phyloP scores from a whole-genome alignment of 1,140 invertebrate species.

The Helicoverpa zea region DNA sequence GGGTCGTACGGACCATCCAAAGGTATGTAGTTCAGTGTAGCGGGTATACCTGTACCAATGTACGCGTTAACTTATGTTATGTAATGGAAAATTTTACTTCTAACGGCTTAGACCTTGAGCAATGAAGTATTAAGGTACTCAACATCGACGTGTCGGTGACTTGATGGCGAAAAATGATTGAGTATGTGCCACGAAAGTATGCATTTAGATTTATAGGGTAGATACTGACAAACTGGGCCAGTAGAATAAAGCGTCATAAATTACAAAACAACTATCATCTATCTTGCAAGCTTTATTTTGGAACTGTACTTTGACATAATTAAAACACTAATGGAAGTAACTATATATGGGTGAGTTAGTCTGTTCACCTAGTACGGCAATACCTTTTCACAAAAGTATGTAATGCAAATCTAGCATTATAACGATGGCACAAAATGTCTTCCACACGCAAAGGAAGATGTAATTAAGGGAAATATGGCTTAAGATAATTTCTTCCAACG shows the following conservation, averaged over 20 bases:
- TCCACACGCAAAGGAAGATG: constrained; percentile 25
- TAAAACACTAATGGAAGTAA: constrained; percentile 16
- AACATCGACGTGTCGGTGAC: no score
- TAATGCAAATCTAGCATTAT: constrained; percentile 3
- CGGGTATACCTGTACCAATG: constrained; percentile 90
- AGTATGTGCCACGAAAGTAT: background rate
- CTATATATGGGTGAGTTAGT: constrained; percentile 30
- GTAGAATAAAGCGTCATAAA: background rate
- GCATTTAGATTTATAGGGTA: background rate
- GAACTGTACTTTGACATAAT: background rate
- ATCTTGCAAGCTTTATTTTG: constrained; percentile 21
- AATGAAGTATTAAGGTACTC: background rate
- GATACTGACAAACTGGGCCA: constrained; percentile 17
- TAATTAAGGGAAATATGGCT: constrained; percentile 8
- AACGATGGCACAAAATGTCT: background rate
- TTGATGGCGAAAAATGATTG: background rate
- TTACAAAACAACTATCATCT: constrained; percentile 14
- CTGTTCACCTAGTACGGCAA: constrained; percentile 12
- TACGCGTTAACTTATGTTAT: background rate
- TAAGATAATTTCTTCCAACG: background rate
- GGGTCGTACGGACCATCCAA: constrained; percentile 88
- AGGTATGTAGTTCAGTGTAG: constrained; percentile 93
- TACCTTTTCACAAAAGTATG: background rate
- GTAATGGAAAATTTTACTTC: background rate
- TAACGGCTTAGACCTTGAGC: background rate